Conservation (phyloP, 2,113 vertebrate species). For the Tricholaema leucomelas region DNA sequence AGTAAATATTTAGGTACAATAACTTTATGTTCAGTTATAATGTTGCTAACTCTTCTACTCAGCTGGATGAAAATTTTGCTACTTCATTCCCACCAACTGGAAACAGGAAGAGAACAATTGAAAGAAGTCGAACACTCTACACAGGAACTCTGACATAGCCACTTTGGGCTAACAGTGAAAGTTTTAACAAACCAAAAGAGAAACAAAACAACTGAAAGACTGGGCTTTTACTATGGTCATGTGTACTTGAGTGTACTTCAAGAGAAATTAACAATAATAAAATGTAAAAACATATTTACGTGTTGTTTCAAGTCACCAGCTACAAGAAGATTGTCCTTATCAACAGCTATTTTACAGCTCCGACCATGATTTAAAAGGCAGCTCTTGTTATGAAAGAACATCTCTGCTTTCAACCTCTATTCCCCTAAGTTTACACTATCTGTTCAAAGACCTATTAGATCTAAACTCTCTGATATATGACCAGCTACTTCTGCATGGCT, state of each 20-base stretch:
- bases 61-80: neutral
- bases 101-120: neutral
- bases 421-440: constrained; percentile 57
- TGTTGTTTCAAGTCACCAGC: neutral
- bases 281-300: neutral
- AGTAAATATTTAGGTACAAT: rapidly evolving
- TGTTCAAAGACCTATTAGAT: constrained; percentile 71
- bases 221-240: neutral
- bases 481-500: constrained; percentile 48
- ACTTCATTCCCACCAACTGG: neutral
- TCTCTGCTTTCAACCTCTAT: constrained; percentile 43
- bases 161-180: neutral
- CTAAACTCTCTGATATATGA: constrained; percentile 70
- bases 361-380: constrained; percentile 21
- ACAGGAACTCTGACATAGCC: neutral
- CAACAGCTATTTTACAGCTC: constrained; percentile 11
- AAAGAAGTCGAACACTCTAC: rapidly evolving
- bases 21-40: neutral
- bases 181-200: neutral
- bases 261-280: neutral
- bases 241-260: neutral
- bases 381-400: neutral
- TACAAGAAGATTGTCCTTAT: neutral
- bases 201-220: too few relatives aligned
- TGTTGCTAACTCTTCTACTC: neutral